phyloP scores from a whole-genome alignment of 2,888 invertebrate species.

The Sinohyriopsis cumingii region DNA sequence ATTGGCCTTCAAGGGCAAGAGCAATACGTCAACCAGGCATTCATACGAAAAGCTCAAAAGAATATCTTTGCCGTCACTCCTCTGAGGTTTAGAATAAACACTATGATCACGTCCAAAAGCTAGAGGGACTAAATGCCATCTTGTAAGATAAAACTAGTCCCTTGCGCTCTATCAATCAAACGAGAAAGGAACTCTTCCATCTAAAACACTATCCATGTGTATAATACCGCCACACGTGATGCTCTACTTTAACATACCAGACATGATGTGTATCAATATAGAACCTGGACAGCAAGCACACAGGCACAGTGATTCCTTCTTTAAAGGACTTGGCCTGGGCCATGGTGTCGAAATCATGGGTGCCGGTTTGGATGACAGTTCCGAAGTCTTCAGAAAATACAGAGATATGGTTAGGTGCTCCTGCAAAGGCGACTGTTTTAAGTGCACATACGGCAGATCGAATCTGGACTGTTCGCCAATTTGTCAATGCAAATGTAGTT shows the following conservation, averaged over 20 bases:
- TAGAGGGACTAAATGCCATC: not conserved
- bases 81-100: not conserved
- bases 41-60: not conserved
- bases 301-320: too few species aligned
- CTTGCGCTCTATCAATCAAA: not conserved
- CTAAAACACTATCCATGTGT: not conserved
- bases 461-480: too few species aligned
- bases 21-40: not conserved
- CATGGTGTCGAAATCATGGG: too few species aligned
- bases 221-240: not conserved
- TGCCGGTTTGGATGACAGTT: too few species aligned
- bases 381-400: too few species aligned
- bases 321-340: too few species aligned
- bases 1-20: not conserved
- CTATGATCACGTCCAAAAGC: not conserved
- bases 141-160: conserved; percentile 1
- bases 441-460: too few species aligned
- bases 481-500: too few species aligned
- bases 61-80: not conserved
- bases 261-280: not conserved
- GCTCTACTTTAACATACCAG: not conserved
- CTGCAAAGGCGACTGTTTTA: too few species aligned
- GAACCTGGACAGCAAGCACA: not conserved
- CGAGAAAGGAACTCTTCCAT: not conserved
- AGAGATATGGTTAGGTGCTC: too few species aligned